A percentile compares a stretch with the other conserved stretches of the same genome.
These are phyloP conservation scores for Pandemis corylana DNA, from an alignment of 2,888 invertebrate species.

Conservation along the genomic window DNA sequence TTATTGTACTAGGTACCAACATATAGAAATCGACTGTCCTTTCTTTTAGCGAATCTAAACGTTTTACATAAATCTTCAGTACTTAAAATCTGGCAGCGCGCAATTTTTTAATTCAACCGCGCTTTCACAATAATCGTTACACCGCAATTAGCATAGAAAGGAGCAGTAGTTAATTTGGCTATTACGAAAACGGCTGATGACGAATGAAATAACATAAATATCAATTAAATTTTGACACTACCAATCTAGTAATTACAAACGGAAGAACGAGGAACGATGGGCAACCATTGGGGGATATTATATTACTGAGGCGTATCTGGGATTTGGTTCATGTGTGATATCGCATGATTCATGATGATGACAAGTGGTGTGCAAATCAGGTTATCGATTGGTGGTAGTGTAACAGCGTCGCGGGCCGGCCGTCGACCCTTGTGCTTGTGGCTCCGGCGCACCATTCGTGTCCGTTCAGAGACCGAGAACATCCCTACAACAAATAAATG, in stretches of 20 bases:
- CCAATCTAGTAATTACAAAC: conserved; percentile 11
- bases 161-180: conserved; percentile 23
- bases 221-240: conserved; percentile 1
- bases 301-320: neutral
- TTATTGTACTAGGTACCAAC: neutral
- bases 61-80: neutral
- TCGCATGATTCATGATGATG: conserved; percentile 66
- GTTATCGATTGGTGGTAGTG: conserved; percentile 78
- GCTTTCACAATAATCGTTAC: conserved; percentile 38
- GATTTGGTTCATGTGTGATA: conserved; percentile 33
- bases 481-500: neutral
- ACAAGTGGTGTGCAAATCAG: conserved; percentile 75
- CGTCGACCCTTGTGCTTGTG: conserved; percentile 67
- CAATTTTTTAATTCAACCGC: conserved; percentile 22
- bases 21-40: neutral
- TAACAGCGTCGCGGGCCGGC: conserved; percentile 64
- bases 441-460: conserved; percentile 51
- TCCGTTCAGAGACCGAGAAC: neutral
- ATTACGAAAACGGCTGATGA: conserved; percentile 40
- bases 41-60: neutral
- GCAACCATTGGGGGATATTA: neutral
- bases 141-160: conserved; percentile 38
- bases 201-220: conserved; percentile 6
- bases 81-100: conserved; percentile 16
- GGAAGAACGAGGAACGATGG: neutral